Evolutionary conservation across 2,113 vertebrate genomes (phyloP).

Genomic region (Microcebus murinus): DNA sequence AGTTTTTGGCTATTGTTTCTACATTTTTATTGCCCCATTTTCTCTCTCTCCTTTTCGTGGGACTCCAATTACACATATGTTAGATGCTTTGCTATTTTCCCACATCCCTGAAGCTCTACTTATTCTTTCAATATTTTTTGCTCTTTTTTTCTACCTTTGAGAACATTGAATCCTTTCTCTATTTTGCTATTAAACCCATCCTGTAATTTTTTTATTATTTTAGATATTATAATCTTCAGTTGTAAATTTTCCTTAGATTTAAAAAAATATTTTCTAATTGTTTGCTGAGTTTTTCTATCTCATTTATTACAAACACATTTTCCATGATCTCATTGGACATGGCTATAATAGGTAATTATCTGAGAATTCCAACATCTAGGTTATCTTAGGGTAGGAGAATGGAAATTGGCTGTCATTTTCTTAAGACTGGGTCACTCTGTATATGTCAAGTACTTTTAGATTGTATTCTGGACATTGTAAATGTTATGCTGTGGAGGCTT

Average conservation of each 20-base stretch:
- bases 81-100: background rate
- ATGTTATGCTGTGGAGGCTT: background rate
- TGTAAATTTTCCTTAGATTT: background rate
- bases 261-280: background rate
- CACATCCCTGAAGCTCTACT: background rate
- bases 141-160: conserved; percentile 6
- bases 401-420: background rate
- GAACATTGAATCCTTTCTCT: background rate
- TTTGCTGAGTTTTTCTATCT: background rate
- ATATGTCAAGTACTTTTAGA: background rate
- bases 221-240: background rate
- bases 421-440: background rate
- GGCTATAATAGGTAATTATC: background rate
- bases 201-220: background rate
- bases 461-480: background rate
- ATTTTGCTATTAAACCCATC: background rate
- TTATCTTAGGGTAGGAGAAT: background rate
- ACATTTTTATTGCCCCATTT: background rate
- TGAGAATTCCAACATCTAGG: background rate
- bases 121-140: background rate
- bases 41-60: background rate
- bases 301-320: background rate
- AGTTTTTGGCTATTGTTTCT: background rate
- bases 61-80: background rate
- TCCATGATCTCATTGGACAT: background rate